These are phyloP conservation scores for Paradoxurus hermaphroditus DNA, from an alignment of 2,113 vertebrate species.

Conservation along the genomic window DNA sequence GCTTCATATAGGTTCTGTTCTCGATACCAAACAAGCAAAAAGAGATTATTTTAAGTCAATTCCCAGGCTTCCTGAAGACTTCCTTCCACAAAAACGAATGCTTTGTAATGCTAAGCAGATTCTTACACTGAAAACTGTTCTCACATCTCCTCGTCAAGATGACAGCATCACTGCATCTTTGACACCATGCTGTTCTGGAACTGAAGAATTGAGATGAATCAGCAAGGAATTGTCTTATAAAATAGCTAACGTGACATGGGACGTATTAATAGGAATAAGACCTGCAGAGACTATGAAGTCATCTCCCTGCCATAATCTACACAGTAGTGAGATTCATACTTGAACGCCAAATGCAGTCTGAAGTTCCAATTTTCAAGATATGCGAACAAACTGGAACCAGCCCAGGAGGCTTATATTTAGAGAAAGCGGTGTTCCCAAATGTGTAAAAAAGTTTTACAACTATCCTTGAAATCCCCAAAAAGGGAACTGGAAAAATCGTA, in stretches of 20 bases:
- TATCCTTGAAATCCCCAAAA: not conserved
- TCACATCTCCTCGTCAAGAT: not conserved
- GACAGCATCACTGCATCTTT: not conserved
- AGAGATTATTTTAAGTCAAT: slow-evolving; percentile 11
- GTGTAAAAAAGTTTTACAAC: not conserved
- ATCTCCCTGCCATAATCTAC: not conserved
- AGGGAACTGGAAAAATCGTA: not conserved
- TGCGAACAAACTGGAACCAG: not conserved
- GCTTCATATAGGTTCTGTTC: not conserved
- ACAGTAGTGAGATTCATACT: not conserved
- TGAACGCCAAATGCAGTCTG: not conserved
- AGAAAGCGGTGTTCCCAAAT: not conserved
- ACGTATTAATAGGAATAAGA: not conserved
- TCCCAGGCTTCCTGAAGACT: not conserved
- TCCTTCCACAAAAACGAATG: slow-evolving; percentile 19
- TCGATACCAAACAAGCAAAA: not conserved
- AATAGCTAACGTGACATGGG: not conserved
- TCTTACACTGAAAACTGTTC: not conserved
- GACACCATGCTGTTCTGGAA: not conserved
- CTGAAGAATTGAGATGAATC: slow-evolving; percentile 3
- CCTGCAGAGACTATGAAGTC: not conserved
- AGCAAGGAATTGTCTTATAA: not conserved
- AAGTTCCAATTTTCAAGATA: not conserved
- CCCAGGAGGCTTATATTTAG: not conserved
- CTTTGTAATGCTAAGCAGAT: slow-evolving; percentile 19